Percentiles rank a stretch among this genome's conserved stretches.
phyloP scores from a whole-genome alignment of 1,140 invertebrate species.

The Bathynomus jamesi region DNA sequence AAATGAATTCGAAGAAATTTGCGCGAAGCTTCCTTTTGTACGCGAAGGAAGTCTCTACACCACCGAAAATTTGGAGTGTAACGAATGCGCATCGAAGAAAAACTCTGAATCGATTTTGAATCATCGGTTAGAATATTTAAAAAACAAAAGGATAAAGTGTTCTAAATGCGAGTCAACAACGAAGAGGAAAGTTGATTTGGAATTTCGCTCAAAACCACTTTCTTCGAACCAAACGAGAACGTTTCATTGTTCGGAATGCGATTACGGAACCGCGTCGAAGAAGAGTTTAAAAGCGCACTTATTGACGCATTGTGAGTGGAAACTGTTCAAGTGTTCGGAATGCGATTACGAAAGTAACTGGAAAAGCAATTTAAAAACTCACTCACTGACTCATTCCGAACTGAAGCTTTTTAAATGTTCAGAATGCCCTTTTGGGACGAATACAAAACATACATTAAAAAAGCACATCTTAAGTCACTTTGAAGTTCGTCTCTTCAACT shows the following conservation, averaged over 20 bases:
- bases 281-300: neutral
- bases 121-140: too few species aligned
- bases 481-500: neutral
- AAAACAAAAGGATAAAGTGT: too few species aligned
- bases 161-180: too few species aligned
- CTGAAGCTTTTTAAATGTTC: neutral
- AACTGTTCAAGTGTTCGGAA: neutral
- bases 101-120: too few species aligned
- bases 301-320: neutral
- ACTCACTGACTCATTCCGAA: neutral
- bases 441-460: neutral
- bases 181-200: too few species aligned
- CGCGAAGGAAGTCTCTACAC: too few species aligned
- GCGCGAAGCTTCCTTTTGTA: too few species aligned
- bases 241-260: neutral
- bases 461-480: neutral
- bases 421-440: neutral
- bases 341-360: neutral
- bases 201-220: too few species aligned
- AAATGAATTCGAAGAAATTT: too few species aligned
- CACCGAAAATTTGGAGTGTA: too few species aligned
- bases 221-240: too few species aligned
- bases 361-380: neutral
- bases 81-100: too few species aligned
- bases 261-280: neutral